Base-by-base conservation (phyloP, 2,797 vertebrate species). In the Phataginus tetradactyla region DNA sequence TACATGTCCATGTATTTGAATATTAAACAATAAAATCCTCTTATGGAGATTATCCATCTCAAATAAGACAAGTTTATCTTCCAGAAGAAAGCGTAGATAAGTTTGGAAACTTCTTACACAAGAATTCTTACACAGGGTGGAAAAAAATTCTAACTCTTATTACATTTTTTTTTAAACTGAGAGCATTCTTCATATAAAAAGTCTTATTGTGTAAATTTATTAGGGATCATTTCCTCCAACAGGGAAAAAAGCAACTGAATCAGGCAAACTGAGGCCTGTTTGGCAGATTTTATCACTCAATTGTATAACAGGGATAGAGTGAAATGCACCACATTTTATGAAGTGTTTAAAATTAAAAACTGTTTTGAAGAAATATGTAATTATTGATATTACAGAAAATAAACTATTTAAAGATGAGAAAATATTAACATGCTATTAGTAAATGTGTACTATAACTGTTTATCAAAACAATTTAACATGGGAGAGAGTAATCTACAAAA, bases 371-470 rank as follows among this genome's bases (percentile, higher is more conserved):
- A 75, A 53, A 29, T 57, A 49, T 39, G 27, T 29, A 59, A 61
- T 64, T 81, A 75, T 69, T 81, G 11, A 72, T 29, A 27, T 15
- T 45, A 78, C 18, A 94, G 77, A 89, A 89, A 90, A 93, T 68
- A 85, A 92, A 49, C 25, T 85, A 77, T 29, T 81, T 86, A 72
- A 77, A 95, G 45, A 78, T 75, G 39, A 91, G 61, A 80, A 93
- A 77, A 61, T 89, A 55, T 85, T 88, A 69, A 64, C 59, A 75
- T 89, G n/a, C 29, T 84, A 53, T 39, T 92, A 61, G 9, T 87
- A 53, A 90, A 57, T 68, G 21, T 34, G 61, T 59, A 37, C 9
- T 81, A 29, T n/a, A 92, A 86, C 71, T 78, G 68, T 32, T 85
- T 74, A 88, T 39, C 29, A 42, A 78, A 53, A 79, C 4, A 59